Base-by-base conservation (phyloP, 2,113 vertebrate genomes). In the Pterocles orientalis region DNA sequence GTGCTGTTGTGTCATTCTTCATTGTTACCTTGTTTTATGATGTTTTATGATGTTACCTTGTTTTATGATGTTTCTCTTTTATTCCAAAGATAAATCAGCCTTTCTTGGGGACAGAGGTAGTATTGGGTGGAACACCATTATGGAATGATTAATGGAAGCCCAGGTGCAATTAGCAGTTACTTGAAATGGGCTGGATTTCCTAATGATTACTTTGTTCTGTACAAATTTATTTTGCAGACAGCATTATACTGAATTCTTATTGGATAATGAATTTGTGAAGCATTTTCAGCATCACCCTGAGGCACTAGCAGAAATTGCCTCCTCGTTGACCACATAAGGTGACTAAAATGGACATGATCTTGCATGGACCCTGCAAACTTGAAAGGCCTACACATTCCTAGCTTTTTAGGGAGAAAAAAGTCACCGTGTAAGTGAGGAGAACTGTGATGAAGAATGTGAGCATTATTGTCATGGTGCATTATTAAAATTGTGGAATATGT, bases 211-310 rank as follows among this genome's bases (percentile, higher is more conserved):
- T 64, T 88, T 79, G 26, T 61, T 77, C 47, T 60, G 26, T 48
- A 54, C 17, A 48, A 58, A 88, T 88, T 64, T 71, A 33, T 95
- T 97, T 88, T 88, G 43, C 69, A 90, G 82, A 48, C 51, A 86
- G 62, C 47, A 34, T 4, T 88, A n/a, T 25, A 41, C 39, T 20
- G 39, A 80, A 45, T 81, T 75, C 53, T 68, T 81, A 53, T n/a
- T 62, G 57, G 31, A 36, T 79, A 85, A 79, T 60, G 69, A 70
- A 31, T 79, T 64, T 82, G 66, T 77, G 57, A 72, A 83, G n/a
- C 7, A 14, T 85, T 70, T 90, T 19, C 82, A 90, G 33, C 69
- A 36, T 88, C 48, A 43, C 80, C 71, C 82, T 54, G 45, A 90
- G 90, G 82, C 90, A 53, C 8, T 43, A 68, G 64, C 57, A 92